Base-by-base conservation (phyloP, 2,797 vertebrate genomes). In the Propithecus deckenii region DNA sequence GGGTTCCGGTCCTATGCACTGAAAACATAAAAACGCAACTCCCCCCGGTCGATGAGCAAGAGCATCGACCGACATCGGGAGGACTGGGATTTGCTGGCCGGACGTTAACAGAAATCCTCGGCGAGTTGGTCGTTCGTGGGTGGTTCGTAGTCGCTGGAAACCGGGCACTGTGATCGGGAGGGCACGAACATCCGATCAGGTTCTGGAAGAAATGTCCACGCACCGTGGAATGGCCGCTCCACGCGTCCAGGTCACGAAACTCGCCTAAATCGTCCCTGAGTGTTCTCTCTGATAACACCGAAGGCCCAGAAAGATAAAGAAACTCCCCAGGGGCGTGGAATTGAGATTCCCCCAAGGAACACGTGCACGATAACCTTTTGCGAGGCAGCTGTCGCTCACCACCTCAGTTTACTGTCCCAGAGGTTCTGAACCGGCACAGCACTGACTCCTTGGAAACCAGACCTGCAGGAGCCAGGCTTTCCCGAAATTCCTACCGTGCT, bases 401-500 rank as follows among this genome's bases (percentile, higher is more conserved):
- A 0, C 7, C 63, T 46, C 20, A 28, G 41, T 14, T 50, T 23
- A 0, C 0, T 0, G 23, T 43, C 50, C 23, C 59, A 7, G 25
- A 55, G 43, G 61, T 14, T 15, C 35, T 32, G 28, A 65, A 23
- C 30, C 28, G 1, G 7, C 4, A 41, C 8, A 55, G 46, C 28
- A 6, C 30, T 1, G 20, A 11, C 28, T n/a, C 88, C 43, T 61
- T 55, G n/a, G 55, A 5, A 55, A 79, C n/a, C 28, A 76, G 41
- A 76, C 57, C 1, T 9, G 23, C 5, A 18, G 14, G 57, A 57
- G 20, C 15, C 30, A 7, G 2, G 4, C 10, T 38, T n/a, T 0
- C 2, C 11, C 0, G 95, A 67, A 89, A 32, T 75, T 2, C 75
- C 38, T 28, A 0, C 76, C 46, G n/a, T 30, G 18, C 0, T 55